These are phyloP conservation scores for Nannoperca australis DNA, from an alignment of 2,797 vertebrate species.

Conservation along the genomic window DNA sequence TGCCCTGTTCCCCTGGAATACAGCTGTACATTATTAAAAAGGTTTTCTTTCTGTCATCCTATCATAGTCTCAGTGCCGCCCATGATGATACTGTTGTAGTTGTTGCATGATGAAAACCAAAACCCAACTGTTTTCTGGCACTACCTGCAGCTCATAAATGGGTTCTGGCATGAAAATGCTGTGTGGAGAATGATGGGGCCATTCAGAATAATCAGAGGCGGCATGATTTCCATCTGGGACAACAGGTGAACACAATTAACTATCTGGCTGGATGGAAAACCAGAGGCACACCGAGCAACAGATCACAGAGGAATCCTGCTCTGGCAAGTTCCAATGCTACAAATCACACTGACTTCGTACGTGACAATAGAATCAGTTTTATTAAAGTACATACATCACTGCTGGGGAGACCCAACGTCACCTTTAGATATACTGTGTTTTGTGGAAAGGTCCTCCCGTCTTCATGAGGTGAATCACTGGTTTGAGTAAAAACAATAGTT, in stretches of 20 bases:
- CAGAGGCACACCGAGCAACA: not conserved
- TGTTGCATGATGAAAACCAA: conserved; percentile 20
- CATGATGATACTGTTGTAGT: not conserved
- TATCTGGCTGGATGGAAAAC: conserved; percentile 4
- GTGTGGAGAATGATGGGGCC: conserved; percentile 1
- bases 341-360: not conserved
- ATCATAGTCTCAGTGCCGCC: not conserved
- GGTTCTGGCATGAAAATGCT: conserved; percentile 9
- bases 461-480: not conserved
- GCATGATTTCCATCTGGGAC: conserved; percentile 39
- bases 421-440: not conserved
- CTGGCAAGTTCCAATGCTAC: not conserved
- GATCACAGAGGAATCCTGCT: conserved; percentile 1
- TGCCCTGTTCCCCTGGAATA: too few relatives aligned
- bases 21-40: not conserved
- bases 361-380: not conserved
- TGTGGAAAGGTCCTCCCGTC: not conserved
- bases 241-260: conserved; percentile 38
- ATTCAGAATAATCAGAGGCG: conserved; percentile 14
- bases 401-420: not conserved
- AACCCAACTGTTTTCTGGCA: conserved; percentile 28
- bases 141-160: conserved; percentile 5
- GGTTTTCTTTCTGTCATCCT: not conserved
- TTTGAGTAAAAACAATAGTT: not conserved
- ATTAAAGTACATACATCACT: too few relatives aligned